These are phyloP conservation scores for Pachypanchax playfairii DNA, from an alignment of 2,113 vertebrate genomes.

Conservation along the genomic window DNA sequence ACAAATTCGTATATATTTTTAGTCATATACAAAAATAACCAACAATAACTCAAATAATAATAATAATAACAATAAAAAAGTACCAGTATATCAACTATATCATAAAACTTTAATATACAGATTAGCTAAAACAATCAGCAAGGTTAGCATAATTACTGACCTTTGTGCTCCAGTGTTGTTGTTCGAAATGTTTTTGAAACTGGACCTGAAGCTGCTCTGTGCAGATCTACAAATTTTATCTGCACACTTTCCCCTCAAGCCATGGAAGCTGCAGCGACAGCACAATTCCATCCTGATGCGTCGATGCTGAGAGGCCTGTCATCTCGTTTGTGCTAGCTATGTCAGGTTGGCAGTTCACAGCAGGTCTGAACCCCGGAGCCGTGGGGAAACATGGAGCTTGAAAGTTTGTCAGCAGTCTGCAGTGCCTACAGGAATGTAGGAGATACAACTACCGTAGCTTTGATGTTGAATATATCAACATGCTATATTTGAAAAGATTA, in stretches of 20 bases:
- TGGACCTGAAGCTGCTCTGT: neutral
- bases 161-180: neutral
- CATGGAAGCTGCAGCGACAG: neutral
- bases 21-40: too few relatives aligned
- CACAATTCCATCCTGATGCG: neutral
- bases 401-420: neutral
- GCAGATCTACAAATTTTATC: neutral
- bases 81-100: neutral
- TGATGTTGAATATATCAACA: neutral
- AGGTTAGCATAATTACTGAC: neutral
- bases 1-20: too few relatives aligned
- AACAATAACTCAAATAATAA: neutral
- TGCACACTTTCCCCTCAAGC: neutral
- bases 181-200: neutral
- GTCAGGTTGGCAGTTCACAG: constrained; percentile 6
- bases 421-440: neutral
- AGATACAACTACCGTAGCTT: neutral
- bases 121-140: neutral
- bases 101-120: too few relatives aligned
- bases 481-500: neutral
- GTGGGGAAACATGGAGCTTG: neutral
- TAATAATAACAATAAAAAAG: too few relatives aligned
- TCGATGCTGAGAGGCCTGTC: neutral
- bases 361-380: neutral
- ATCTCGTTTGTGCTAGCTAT: neutral